A percentile compares a stretch with the other conserved stretches of the same genome.
phyloP scores from a whole-genome alignment of 2,113 vertebrate genomes.

The Rhea pennata region DNA sequence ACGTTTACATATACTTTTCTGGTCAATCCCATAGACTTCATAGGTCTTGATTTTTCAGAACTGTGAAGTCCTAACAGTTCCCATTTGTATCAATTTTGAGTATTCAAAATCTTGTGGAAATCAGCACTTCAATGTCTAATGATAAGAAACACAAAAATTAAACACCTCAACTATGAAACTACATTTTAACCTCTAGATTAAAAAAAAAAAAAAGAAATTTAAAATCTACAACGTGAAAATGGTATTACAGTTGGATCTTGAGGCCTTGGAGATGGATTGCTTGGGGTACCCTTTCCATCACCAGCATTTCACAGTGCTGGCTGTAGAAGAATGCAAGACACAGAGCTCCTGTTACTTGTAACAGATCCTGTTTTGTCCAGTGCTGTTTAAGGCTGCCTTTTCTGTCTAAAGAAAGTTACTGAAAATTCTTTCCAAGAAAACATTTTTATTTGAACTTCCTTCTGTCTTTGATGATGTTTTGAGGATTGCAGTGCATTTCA shows the following conservation, averaged over 20 bases:
- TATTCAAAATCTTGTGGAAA: neutral
- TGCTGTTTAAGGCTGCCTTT: neutral
- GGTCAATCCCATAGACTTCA: neutral
- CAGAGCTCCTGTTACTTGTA: neutral
- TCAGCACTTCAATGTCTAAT: neutral
- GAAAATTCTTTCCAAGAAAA: neutral
- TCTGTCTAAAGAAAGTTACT: neutral
- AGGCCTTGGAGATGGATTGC: neutral
- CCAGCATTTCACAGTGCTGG: neutral
- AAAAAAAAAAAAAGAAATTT: neutral
- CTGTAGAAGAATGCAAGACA: neutral
- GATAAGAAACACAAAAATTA: neutral
- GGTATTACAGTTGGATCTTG: neutral
- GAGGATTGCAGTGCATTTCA: neutral
- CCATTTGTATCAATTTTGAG: neutral
- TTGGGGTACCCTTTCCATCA: neutral
- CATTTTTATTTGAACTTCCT: neutral
- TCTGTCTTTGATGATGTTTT: neutral
- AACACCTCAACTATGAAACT: no score
- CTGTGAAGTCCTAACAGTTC: neutral
- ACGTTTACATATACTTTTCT: fast-evolving
- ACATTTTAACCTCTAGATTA: neutral
- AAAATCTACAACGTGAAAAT: neutral
- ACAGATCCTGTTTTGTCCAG: neutral
- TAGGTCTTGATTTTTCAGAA: neutral